Base-by-base conservation (phyloP, 2,113 vertebrate species). In the Thunnus maccoyii region DNA sequence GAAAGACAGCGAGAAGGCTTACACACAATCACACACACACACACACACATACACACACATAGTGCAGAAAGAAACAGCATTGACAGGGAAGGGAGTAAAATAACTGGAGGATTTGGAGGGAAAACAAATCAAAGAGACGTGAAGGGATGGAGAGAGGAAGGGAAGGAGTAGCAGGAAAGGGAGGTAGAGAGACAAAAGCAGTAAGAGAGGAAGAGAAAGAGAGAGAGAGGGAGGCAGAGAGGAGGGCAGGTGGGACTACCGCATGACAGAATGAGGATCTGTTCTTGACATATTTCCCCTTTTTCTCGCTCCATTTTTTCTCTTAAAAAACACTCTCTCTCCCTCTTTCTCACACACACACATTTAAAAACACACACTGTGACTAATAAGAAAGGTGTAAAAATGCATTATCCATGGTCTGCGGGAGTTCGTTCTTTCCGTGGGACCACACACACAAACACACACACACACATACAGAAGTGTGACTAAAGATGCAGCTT, bases 261-360 rank as follows among this genome's bases (percentile, higher is more conserved):
- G 87, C 83, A 80, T 92, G 91, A 92, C 91, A 93, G 91, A 93
- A 94, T 91, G 88, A 93, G 93, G 91, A 93, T 94, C 82, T 85
- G 83, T 86, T 92, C 84, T 84, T 92, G 89, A 92, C 92, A 92
- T 80, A 83, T 88, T 82, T 69, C 65, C 75, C 58, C 78, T 80
- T 75, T 80, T 85, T 71, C 63, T 73, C 56, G 44, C 77, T 88
- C 64, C 69, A 72, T 85, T 91, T 90, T 81, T 82, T 84, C 67
- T 55, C 16, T 50, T 48, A 62, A 13, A 6, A 64, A 30, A 52
- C 72, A 44, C 74, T 69, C 18, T 63, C 72, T 56, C 48, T 75
- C 22, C 15, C 44, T 8, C 87, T 58, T 50, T 25, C 30, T 44
- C 72, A 58, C 51, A 41, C 30, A 3, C 14, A 27, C 61, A 30